A percentile compares a stretch with the other conserved stretches of the same genome.
Conservation (phyloP, 1,140 invertebrate genomes). For the Batillaria attramentaria region DNA sequence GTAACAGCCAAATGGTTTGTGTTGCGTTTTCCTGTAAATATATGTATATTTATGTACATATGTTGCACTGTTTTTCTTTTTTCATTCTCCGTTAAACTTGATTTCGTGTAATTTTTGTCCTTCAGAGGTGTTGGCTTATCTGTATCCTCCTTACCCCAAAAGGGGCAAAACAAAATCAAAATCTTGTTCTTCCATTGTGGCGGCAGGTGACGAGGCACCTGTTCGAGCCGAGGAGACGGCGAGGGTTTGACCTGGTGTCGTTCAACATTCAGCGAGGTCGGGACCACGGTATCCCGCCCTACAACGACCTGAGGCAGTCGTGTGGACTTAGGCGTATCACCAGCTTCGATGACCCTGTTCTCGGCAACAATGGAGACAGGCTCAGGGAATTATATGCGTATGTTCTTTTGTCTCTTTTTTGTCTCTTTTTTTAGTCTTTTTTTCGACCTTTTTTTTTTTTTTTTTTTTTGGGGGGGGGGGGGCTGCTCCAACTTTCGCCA, state of each 20-base stretch:
- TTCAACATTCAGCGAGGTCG: constrained; percentile 80
- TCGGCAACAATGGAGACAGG: neutral
- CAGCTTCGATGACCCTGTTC: constrained; percentile 14
- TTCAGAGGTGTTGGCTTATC: too few relatives aligned
- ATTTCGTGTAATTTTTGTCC: too few relatives aligned
- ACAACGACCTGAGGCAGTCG: constrained; percentile 32
- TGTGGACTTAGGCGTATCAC: constrained; percentile 60
- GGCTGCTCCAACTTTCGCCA: neutral
- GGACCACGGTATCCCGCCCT: constrained; percentile 86
- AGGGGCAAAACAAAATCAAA: neutral
- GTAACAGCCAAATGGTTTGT: too few relatives aligned
- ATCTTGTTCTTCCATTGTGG: neutral
- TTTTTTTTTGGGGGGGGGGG: neutral
- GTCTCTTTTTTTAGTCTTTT: neutral
- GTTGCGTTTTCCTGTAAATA: too few relatives aligned
- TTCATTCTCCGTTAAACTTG: neutral
- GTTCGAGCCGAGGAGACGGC: neutral
- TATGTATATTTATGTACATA: too few relatives aligned
- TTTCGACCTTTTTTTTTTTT: neutral
- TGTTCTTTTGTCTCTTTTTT: neutral
- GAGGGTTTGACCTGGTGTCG: constrained; percentile 69
- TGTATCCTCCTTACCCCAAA: neutral
- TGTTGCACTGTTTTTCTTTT: too few relatives aligned
- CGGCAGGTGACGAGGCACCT: constrained; percentile 12
- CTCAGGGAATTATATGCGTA: too few relatives aligned